Conservation (phyloP, 2,888 invertebrate species). For the Hemicrepidius hirtus region DNA sequence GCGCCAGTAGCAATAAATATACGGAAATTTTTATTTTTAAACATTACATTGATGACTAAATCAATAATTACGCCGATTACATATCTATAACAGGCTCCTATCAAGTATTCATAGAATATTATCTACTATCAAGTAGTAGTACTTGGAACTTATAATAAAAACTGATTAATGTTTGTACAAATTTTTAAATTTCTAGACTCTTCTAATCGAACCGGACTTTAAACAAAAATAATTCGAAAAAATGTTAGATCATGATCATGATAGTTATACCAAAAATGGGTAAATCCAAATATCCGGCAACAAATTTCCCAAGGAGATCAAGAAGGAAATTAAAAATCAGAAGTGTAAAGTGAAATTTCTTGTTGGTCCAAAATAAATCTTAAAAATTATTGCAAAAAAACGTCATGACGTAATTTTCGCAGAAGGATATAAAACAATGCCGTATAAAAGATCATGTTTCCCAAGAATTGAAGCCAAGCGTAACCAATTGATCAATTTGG, state of each 20-base stretch:
- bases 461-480: conserved; percentile 1
- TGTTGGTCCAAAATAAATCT: too few species aligned
- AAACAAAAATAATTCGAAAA: too few species aligned
- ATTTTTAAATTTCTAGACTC: too few species aligned
- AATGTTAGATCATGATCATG: too few species aligned
- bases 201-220: too few species aligned
- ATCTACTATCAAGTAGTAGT: not conserved
- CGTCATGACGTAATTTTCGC: not conserved
- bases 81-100: conserved; percentile 7
- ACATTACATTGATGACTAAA: conserved; percentile 13
- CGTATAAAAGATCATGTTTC: conserved; percentile 1
- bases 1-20: not conserved
- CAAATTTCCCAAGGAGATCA: too few species aligned
- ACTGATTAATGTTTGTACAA: not conserved
- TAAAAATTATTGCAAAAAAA: not conserved
- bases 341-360: too few species aligned
- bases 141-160: not conserved
- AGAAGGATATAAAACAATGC: not conserved
- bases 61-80: conserved; percentile 2
- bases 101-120: conserved; percentile 11
- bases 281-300: too few species aligned
- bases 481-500: conserved; percentile 4
- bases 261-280: too few species aligned
- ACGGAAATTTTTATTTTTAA: conserved; percentile 1
- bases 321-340: too few species aligned